phyloP scores from a whole-genome alignment of 2,113 vertebrate genomes.

The Microtus ochrogaster region DNA sequence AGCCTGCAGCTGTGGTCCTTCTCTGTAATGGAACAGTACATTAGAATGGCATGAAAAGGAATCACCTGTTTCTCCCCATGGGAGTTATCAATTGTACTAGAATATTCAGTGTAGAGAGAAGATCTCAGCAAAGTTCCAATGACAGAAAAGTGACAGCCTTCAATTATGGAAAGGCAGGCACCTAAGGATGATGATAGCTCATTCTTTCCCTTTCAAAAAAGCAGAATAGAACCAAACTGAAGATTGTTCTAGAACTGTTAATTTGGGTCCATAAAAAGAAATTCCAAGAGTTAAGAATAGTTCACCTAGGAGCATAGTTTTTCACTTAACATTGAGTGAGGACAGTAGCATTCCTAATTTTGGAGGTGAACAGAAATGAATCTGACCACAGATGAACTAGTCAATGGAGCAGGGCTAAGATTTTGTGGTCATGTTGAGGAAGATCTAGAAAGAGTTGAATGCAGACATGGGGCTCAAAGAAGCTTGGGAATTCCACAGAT shows the following conservation, averaged over 20 bases:
- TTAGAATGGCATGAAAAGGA: not conserved
- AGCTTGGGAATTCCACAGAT: not conserved
- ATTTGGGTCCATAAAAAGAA: not conserved
- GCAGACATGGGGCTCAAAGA: not conserved
- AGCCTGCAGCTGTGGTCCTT: not conserved
- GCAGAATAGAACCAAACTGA: not conserved
- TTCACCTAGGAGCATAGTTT: not conserved
- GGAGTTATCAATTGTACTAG: not conserved
- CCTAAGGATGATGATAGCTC: not conserved
- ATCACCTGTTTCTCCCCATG: not conserved
- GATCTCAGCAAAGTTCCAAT: not conserved
- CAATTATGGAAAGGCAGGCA: not conserved
- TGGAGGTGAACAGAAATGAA: not conserved
- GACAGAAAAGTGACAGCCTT: not conserved
- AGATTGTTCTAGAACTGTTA: not conserved
- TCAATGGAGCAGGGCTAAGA: not conserved
- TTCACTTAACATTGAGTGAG: not conserved
- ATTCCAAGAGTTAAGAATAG: not conserved
- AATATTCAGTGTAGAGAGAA: not conserved
- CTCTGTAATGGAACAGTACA: accelerated
- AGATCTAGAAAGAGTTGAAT: not conserved
- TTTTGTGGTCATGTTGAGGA: not conserved
- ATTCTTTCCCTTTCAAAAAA: not conserved
- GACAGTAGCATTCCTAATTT: not conserved
- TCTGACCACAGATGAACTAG: not conserved